These are phyloP conservation scores for Caloenas nicobarica DNA, from an alignment of 2,113 vertebrate genomes.

Conservation along the genomic window DNA sequence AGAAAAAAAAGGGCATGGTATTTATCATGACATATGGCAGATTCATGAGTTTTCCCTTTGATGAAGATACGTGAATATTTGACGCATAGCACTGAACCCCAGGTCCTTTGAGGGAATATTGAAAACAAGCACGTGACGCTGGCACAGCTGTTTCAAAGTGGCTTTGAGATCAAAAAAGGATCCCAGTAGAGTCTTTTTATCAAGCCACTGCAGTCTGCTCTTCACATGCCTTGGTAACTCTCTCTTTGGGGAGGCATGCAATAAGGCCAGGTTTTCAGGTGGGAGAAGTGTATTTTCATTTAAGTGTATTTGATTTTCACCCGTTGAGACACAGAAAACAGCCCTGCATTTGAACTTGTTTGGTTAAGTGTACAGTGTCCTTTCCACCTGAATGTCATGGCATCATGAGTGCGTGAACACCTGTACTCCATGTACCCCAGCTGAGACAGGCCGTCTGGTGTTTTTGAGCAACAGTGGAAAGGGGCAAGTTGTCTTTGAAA, in stretches of 20 bases:
- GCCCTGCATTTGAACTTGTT: neutral
- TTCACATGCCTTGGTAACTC: neutral
- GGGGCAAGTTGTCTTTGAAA: neutral
- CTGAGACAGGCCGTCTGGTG: neutral
- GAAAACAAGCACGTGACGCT: neutral
- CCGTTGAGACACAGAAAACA: neutral
- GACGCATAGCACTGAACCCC: neutral
- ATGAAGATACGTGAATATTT: neutral
- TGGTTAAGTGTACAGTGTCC: neutral
- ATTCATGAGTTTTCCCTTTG: neutral
- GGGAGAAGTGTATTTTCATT: neutral
- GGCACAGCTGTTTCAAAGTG: slow-evolving; percentile 22
- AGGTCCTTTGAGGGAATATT: neutral
- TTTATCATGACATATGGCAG: neutral
- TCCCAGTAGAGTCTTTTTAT: neutral
- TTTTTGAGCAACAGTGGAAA: neutral
- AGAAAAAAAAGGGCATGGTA: neutral
- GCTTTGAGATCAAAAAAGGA: neutral
- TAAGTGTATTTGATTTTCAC: neutral
- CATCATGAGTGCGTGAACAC: neutral
- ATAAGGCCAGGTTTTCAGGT: neutral
- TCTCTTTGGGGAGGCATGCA: neutral
- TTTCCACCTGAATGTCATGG: neutral
- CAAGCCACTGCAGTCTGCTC: neutral
- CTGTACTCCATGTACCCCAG: neutral